Base-by-base conservation (phyloP, 2,888 invertebrate species). In the Noctua pronuba region DNA sequence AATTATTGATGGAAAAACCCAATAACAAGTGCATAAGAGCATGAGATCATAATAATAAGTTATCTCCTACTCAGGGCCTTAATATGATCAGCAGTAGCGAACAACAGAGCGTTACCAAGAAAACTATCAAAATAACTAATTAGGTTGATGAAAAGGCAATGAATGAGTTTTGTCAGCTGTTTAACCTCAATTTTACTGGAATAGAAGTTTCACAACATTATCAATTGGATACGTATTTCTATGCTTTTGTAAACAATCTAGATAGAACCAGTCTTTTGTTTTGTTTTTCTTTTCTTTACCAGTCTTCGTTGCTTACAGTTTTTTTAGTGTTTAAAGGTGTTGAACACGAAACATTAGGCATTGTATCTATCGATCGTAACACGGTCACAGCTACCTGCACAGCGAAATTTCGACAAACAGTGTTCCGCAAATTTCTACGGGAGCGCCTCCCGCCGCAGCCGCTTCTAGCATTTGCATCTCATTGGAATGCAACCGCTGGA, bases 381-480 rank as follows among this genome's bases (percentile, higher is more conserved):
- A 65, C 68, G 80, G 83, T 72, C 77, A 83, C 82, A 78, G 82
- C 77, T 86, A 86, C 88, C 85, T 89, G 88, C 73, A 75, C 77
- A 75, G 78, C 73, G 86, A 89, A 89, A 88, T 89, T 89, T 89
- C 84, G 86, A 85, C 89, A 89, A 89, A 89, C 89, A 89, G 80
- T 81, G 87, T 83, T 85, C 86, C 73, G 79, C 88, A 86, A 88
- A 88, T 88, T 90, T 90, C 88, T 86, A 84, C 85, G 74, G 88
- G 80, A 87, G 85, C 77, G 80, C 86, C 84, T 87, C 86, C 89
- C 87, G 89, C 92, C 91, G 86, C 94, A 92, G 93, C 92, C 92
- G 92, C 91, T 91, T 86, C 90, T 88, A 89, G 90, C 91, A 95
- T 95, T 95, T 94, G 94, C 95, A 95, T 95, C 93, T 94, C 94